Evolutionary conservation across 2,113 vertebrate species (phyloP), one percentile per base, ranked within the genome.

Genomic region (Regulus satrapa): DNA sequence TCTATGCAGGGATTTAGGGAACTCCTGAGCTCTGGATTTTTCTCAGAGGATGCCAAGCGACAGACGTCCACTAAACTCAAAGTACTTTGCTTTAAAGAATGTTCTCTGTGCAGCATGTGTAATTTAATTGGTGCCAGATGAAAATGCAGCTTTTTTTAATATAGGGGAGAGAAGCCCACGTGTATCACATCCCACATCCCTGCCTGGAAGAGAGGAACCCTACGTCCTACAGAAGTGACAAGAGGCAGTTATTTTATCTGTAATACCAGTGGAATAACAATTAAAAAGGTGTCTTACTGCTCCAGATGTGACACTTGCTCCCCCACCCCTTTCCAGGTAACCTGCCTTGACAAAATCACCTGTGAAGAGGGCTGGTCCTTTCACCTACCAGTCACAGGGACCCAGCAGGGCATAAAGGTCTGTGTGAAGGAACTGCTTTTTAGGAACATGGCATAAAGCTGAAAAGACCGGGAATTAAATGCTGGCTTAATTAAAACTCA

Each of bases 101-200:
- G 59, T 71, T 24, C 52, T 71, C 40, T 75, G 63, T 34, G 40
- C 51, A 67, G 31, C 3, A 0, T 19, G 12, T 54, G 31, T 20
- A 14, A 55, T 41, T 93, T 67, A 28, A 71, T 14, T 61, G 28
- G 62, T 32, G 68, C 52, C 48, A 64, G 64, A 68, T 14, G 40
- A 67, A 92, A 94, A 86, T 8, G 25, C 14, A 67, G 28, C 18
- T 83, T 40, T 23, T 54, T 80, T 88, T 28, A 59, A 46, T 18
- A 7, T 0, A 29, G 34, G 5, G 24, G 46, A 86, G 32, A 49
- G n/a, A 49, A 88, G 63, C 62, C 40, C 55, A 14, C 1, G 1
- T 1, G 8, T 32, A 34, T 26, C 32, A 13, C 0, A 0, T 45
- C 29, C 61, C 41, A 67, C 8, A 5, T 26, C 25, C 28, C n/a